These are phyloP conservation scores for Carlito syrichta DNA, from an alignment of 2,113 vertebrate species.

Conservation along the genomic window DNA sequence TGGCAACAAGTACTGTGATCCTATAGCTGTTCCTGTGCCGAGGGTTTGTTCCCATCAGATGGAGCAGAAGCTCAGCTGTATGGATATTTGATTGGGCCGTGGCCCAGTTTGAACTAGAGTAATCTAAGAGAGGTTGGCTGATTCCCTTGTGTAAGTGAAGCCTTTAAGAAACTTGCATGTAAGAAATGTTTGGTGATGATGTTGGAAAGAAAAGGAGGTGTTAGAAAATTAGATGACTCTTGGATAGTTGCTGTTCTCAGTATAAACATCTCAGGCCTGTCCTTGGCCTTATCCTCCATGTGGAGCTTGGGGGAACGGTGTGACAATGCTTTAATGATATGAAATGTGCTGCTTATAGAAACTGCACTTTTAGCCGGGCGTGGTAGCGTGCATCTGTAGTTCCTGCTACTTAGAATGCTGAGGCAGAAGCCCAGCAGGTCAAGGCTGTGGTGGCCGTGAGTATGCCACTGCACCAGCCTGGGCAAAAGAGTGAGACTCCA, in stretches of 20 bases:
- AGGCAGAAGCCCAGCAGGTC: too few relatives aligned
- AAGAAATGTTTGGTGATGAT: slow-evolving; percentile 55
- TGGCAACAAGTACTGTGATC: slow-evolving; percentile 51
- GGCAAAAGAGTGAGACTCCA: too few relatives aligned
- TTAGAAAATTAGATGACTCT: not conserved
- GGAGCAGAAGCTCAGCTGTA: not conserved
- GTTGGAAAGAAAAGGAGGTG: not conserved
- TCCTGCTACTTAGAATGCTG: too few relatives aligned
- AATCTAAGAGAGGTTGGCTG: not conserved
- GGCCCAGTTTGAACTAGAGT: slow-evolving; percentile 11
- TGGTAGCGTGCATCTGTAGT: too few relatives aligned
- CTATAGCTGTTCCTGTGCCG: not conserved
- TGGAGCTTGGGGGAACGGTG: not conserved
- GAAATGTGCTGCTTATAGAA: slow-evolving; percentile 42
- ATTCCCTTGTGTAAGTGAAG: slow-evolving; percentile 66
- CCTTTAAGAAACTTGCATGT: slow-evolving; percentile 59
- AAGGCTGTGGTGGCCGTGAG: too few relatives aligned
- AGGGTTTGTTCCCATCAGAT: slow-evolving; percentile 22
- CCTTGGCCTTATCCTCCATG: rapidly evolving
- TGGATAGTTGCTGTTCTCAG: not conserved
- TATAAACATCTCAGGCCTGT: not conserved
- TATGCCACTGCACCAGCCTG: too few relatives aligned
- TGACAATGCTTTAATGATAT: not conserved
- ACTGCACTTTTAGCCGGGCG: too few relatives aligned
- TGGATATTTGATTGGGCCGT: slow-evolving; percentile 15